A percentile compares a stretch with the other conserved stretches of the same genome.
Conservation (phyloP, 2,113 vertebrate species). For the Nerophis ophidion region DNA sequence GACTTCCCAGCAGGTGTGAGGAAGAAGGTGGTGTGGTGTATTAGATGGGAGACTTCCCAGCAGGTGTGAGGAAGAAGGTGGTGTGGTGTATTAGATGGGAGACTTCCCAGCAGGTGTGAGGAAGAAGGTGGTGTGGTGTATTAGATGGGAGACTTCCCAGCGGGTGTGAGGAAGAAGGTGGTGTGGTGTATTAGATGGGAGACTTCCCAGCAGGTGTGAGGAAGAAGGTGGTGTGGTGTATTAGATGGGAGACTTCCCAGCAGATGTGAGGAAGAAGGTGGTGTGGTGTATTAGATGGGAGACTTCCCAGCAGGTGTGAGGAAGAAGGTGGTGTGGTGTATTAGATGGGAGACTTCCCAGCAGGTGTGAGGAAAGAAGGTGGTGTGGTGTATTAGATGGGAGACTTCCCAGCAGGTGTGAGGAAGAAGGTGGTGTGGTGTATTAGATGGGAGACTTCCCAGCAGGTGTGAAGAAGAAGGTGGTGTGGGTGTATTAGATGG, state of each 20-base stretch:
- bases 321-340: too few species aligned
- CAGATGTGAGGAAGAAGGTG: too few species aligned
- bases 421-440: too few species aligned
- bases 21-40: too few species aligned
- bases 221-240: too few species aligned
- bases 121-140: too few species aligned
- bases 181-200: slow-evolving; percentile 47
- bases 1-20: slow-evolving; percentile 39
- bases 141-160: too few species aligned
- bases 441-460: too few species aligned
- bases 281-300: slow-evolving; percentile 47
- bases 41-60: too few species aligned
- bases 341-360: too few species aligned
- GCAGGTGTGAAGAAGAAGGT: slow-evolving; percentile 5
- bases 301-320: slow-evolving; percentile 39
- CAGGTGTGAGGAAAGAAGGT: slow-evolving; percentile 4
- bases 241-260: too few species aligned
- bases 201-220: slow-evolving; percentile 39
- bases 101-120: slow-evolving; percentile 39
- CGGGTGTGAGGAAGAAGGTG: slow-evolving; percentile 3
- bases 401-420: slow-evolving; percentile 41
- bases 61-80: slow-evolving; percentile 3
- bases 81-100: slow-evolving; percentile 47
- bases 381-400: slow-evolving; percentile 46
- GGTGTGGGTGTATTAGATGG: slow-evolving; percentile 47